Base-by-base conservation (phyloP, 1,140 invertebrate genomes). In the Drosophila lacteicornis region DNA sequence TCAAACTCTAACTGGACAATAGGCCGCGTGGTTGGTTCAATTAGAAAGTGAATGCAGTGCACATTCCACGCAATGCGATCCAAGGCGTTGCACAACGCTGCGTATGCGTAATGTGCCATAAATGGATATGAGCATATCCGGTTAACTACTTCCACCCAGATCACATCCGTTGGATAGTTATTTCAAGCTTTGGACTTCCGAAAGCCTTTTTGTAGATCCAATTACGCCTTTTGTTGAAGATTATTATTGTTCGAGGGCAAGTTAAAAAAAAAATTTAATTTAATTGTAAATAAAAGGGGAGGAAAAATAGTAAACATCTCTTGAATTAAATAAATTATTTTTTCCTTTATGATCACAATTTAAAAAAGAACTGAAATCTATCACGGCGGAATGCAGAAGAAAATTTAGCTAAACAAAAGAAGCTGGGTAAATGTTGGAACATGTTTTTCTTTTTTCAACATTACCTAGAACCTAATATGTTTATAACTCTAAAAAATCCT, bases 61-160 rank as follows among this genome's bases (percentile, higher is more conserved):
- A 51, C 79, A 73, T 65, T 73, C 68, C 42, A 55, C 27, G 77
- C 80, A 79, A 66, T 76, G 85, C 25, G 58, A 86, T 67, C 47
- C 56, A 58, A 46, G 17, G 13, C 51, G 70, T 87, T 60, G 79
- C 82, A 79, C 69, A 58, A 86, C 70, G 47, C 63, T 79, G 79
- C 82, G 83, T 80, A 86, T 86, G 75, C 75, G 75, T 86, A 86
- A 82, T 62, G 40, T 53, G 50, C 25, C 49, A 82, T 55, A 55
- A 40, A 55, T 55, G 53, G 53, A 55, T 55, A 55, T 40, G 53
- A 13, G 33, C 17, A 55, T 65, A 79, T 86, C 82, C 82, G 79
- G 42, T 36, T 17, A 38, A 22, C 7, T 40, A 30, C 40, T 53
- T 67, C 59, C 51, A 71, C 27, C 38, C 30, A 62, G 40, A 55